Evolutionary conservation across 2,113 vertebrate genomes (phyloP), one percentile per base, ranked within the genome.

Genomic region (Lates calcarifer): DNA sequence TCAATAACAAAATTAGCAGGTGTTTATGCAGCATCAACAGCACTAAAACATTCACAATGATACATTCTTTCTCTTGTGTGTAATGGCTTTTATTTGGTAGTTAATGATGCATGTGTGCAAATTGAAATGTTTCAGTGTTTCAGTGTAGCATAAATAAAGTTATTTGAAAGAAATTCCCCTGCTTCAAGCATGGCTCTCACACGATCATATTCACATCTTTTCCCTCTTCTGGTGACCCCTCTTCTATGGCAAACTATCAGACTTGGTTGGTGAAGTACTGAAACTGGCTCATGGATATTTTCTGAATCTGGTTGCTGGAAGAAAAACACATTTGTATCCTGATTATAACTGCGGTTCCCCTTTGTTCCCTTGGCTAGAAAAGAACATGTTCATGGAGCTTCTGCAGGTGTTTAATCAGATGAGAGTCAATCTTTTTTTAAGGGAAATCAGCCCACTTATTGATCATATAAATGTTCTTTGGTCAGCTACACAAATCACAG

Each of bases 1-100:
- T 60, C 29, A 43, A 22, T 47, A 29, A 57, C 39, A 80, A 5
- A 33, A 76, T 5, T 6, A 64, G 67, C 29, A n/a, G 49, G 64
- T n/a, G 63, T 47, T 78, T n/a, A 14, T 24, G 55, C 60, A 61
- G 61, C 61, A 63, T 67, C 45, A 56, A 72, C 72, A 37, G 49
- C 65, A 49, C 51, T n/a, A 12, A 56, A 51, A 58, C 35, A 3
- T n/a, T 68, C 22, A 51, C 18, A 62, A 22, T 26, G n/a, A 41
- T 20, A 11, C 7, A 12, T 15, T 18, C 22, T 14, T 69, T 47
- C 41, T 64, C 63, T 47, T 51, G 31, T 37, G 69, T 74, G 41
- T 45, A 57, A 8, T 15, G 47, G 49, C 6, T 62, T 33, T 65
- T 65, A 71, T 77, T 58, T 37, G 11, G 22, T 47, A 37, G 64